These are phyloP conservation scores for Ruditapes philippinarum DNA, from an alignment of 1,140 invertebrate species.

Conservation along the genomic window DNA sequence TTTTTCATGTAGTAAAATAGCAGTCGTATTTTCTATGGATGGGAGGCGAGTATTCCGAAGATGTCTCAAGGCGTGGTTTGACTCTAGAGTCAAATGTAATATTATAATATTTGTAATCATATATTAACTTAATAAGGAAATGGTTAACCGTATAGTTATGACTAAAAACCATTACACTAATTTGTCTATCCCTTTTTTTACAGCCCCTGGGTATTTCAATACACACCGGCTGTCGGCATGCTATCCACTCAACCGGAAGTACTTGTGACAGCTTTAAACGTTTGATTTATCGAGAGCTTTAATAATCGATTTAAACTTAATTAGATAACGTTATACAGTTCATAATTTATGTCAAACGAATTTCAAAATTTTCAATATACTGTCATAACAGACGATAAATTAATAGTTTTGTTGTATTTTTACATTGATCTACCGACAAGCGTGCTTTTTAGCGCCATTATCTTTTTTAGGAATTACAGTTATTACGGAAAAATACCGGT, in stretches of 20 bases:
- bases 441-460: too few species aligned
- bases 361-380: neutral
- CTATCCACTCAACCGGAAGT: neutral
- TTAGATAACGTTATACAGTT: neutral
- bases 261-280: neutral
- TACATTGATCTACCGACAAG: too few species aligned
- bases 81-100: too few species aligned
- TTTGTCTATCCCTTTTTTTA: neutral
- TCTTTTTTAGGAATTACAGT: too few species aligned
- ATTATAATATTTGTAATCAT: neutral
- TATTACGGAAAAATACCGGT: too few species aligned
- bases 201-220: neutral
- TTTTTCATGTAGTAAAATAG: too few species aligned
- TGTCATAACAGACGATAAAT: too few species aligned
- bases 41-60: too few species aligned
- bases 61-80: too few species aligned
- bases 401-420: too few species aligned
- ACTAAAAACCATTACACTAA: slow-evolving; percentile 1
- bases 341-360: neutral
- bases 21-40: too few species aligned
- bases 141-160: neutral
- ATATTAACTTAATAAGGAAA: neutral
- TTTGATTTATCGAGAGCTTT: neutral
- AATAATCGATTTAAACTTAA: neutral
- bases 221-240: neutral